phyloP scores from a whole-genome alignment of 2,888 invertebrate genomes.

The Metopia argyrocephala region DNA sequence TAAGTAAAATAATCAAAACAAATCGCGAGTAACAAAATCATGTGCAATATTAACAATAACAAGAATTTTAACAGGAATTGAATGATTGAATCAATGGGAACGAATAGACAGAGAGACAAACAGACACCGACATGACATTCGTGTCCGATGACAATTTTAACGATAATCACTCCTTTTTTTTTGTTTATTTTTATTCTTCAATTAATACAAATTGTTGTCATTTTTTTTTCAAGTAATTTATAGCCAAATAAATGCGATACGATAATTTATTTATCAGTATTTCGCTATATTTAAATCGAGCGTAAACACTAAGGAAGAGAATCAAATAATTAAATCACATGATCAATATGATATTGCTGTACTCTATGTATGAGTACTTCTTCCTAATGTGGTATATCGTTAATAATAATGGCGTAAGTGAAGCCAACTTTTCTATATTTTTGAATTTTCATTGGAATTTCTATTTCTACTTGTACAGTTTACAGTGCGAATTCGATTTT shows the following conservation, averaged over 20 bases:
- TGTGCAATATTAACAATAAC: constrained; percentile 9
- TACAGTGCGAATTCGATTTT: too few relatives aligned
- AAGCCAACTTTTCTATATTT: constrained; percentile 33
- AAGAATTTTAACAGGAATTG: not conserved
- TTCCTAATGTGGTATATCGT: not conserved
- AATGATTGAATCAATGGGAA: not conserved
- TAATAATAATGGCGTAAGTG: constrained; percentile 24
- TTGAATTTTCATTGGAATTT: not conserved
- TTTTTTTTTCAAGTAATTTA: not conserved
- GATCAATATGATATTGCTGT: constrained; percentile 29
- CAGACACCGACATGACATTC: not conserved
- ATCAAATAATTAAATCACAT: constrained; percentile 28
- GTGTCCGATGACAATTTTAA: constrained; percentile 4
- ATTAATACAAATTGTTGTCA: constrained; percentile 6
- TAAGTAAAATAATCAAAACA: constrained; percentile 45
- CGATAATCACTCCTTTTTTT: constrained; percentile 15
- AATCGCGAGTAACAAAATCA: constrained; percentile 35
- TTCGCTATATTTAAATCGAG: not conserved
- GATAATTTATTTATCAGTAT: not conserved
- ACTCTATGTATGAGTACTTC: not conserved
- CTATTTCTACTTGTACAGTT: not conserved
- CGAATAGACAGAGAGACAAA: not conserved
- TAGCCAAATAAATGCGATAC: not conserved
- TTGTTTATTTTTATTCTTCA: not conserved
- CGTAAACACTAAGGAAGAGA: not conserved